These are phyloP conservation scores for Anser cygnoides DNA, from an alignment of 2,113 vertebrate genomes.

Conservation along the genomic window DNA sequence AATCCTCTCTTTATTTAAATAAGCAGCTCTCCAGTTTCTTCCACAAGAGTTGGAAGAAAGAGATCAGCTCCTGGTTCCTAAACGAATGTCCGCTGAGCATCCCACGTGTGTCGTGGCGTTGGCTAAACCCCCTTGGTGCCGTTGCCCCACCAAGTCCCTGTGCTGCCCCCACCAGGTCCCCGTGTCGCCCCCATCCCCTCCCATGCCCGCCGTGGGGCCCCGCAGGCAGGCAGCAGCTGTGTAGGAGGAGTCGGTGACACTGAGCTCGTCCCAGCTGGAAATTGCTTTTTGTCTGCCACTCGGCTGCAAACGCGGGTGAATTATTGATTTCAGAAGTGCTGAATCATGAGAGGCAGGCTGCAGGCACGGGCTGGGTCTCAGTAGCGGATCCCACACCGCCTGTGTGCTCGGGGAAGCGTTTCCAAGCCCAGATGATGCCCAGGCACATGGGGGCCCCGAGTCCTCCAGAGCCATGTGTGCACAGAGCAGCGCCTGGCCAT, in stretches of 20 bases:
- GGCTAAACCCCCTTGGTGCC: too few species aligned
- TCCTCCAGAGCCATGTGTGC: too few species aligned
- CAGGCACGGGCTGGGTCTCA: background rate
- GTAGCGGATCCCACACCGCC: background rate
- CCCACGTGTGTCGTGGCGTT: background rate
- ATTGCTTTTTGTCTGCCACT: background rate
- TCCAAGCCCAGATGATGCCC: background rate
- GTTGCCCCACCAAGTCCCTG: background rate
- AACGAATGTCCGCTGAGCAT: background rate
- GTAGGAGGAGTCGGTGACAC: background rate
- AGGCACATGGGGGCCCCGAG: background rate
- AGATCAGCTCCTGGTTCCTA: background rate
- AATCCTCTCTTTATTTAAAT: background rate
- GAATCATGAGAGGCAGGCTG: background rate
- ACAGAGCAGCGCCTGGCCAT: too few species aligned
- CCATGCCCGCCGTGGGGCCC: background rate
- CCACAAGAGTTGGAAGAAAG: background rate
- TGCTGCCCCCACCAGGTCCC: background rate
- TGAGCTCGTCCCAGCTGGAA: background rate
- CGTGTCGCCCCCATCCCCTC: background rate
- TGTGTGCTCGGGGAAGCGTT: background rate
- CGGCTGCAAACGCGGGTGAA: background rate
- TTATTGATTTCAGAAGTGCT: background rate
- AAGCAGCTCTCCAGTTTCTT: background rate
- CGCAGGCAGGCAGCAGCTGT: background rate